Evolutionary conservation across 2,797 vertebrate species (phyloP).

Genomic region (Alauda arvensis): DNA sequence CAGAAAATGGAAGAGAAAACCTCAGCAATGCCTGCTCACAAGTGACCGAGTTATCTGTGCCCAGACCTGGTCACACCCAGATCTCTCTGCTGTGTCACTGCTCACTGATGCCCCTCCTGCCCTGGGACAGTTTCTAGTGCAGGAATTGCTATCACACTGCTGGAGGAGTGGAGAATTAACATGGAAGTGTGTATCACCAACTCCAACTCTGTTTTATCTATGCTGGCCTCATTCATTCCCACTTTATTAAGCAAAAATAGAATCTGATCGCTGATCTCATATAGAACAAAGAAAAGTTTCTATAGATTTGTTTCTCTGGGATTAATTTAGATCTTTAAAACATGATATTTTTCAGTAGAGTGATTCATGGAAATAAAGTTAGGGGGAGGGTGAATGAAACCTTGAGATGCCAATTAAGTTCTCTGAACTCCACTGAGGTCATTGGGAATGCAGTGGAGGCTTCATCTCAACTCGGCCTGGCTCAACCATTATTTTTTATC

Average conservation of each 20-base stretch:
- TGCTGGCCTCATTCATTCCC: neutral
- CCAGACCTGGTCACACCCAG: neutral
- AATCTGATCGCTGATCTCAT: neutral
- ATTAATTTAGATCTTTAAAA: neutral
- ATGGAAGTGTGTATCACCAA: neutral
- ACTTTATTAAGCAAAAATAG: neutral
- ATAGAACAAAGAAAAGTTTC: neutral
- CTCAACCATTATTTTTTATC: conserved; percentile 35
- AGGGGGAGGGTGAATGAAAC: neutral
- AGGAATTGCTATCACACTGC: neutral
- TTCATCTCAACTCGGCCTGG: neutral
- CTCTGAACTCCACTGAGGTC: neutral
- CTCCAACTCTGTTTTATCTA: neutral
- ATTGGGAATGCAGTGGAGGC: neutral
- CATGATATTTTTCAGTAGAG: neutral
- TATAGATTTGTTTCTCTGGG: neutral
- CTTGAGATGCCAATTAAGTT: neutral
- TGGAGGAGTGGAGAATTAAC: neutral
- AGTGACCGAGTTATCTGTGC: neutral
- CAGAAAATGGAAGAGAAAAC: neutral
- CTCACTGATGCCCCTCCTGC: neutral
- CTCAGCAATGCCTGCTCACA: neutral
- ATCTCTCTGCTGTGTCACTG: neutral
- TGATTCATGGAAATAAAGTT: neutral
- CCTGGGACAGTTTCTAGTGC: neutral